These are phyloP conservation scores for Ephestia elutella DNA, from an alignment of 1,140 invertebrate species.

Conservation along the genomic window DNA sequence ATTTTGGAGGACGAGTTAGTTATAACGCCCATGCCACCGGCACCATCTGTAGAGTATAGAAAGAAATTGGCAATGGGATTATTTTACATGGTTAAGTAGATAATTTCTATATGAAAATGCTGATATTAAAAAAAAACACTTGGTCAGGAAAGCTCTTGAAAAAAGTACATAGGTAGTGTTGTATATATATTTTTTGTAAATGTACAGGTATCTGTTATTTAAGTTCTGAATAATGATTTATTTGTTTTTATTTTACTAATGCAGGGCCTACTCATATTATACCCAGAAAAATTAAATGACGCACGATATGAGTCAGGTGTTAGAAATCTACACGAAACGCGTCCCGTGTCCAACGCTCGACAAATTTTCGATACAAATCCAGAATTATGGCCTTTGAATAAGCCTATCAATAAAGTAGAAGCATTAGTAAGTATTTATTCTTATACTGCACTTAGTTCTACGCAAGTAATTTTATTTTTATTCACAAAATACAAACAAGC, in stretches of 20 bases:
- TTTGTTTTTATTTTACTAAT: constrained; percentile 15
- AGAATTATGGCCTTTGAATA: constrained; percentile 79
- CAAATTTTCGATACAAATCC: constrained; percentile 80
- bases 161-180: no score
- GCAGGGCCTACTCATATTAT: constrained; percentile 43
- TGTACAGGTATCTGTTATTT: no score
- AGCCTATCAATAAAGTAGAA: constrained; percentile 82
- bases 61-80: constrained; percentile 74
- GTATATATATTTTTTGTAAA: neutral
- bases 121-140: no score
- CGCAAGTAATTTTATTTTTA: no score
- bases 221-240: neutral
- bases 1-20: constrained; percentile 75
- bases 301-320: constrained; percentile 67
- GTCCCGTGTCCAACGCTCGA: constrained; percentile 77
- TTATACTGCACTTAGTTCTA: no score
- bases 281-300: constrained; percentile 49
- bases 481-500: no score
- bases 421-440: constrained; percentile 31
- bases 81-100: constrained; percentile 78
- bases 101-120: no score
- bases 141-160: no score
- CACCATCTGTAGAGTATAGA: constrained; percentile 76
- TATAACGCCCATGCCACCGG: constrained; percentile 73
- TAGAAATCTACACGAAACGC: constrained; percentile 52